Percentiles rank a stretch among this genome's conserved stretches.
These are phyloP conservation scores for Cryptus armator DNA, from an alignment of 2,888 invertebrate genomes.

Conservation along the genomic window DNA sequence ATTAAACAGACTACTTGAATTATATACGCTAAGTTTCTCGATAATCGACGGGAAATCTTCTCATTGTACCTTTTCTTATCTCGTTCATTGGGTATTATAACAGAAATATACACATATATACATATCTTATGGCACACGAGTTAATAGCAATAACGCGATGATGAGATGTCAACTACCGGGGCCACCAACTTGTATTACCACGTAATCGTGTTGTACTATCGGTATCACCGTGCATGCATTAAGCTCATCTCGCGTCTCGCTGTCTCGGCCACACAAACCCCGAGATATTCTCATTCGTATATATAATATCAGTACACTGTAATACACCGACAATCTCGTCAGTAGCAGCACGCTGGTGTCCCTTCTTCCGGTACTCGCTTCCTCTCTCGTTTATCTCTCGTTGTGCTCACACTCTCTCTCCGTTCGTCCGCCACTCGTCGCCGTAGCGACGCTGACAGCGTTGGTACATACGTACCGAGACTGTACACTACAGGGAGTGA, in stretches of 20 bases:
- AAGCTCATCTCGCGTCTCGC: conserved; percentile 33
- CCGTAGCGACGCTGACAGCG: conserved; percentile 31
- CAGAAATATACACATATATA: background rate
- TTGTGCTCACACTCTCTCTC: conserved; percentile 36
- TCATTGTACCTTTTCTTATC: background rate
- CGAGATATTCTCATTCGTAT: conserved; percentile 28
- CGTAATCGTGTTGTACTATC: background rate
- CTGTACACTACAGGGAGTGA: background rate
- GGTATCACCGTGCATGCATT: conserved; percentile 26
- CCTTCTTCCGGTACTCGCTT: conserved; percentile 70
- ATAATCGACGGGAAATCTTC: conserved; percentile 8
- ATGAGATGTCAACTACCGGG: conserved; percentile 16
- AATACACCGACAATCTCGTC: conserved; percentile 35
- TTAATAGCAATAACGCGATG: background rate
- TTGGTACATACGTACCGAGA: conserved; percentile 19
- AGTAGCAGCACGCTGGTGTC: conserved; percentile 46
- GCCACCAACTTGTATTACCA: conserved; percentile 25
- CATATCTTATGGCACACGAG: background rate
- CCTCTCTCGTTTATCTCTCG: conserved; percentile 65
- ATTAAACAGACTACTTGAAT: conserved; percentile 41
- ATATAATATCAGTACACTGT: conserved; percentile 24
- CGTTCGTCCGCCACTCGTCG: conserved; percentile 23
- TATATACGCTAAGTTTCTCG: conserved; percentile 45
- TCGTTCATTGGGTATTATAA: background rate
- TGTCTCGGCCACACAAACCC: conserved; percentile 22